A percentile compares a stretch with the other conserved stretches of the same genome.
phyloP scores from a whole-genome alignment of 2,888 invertebrate species.

The Nipponacmea schrenckii region DNA sequence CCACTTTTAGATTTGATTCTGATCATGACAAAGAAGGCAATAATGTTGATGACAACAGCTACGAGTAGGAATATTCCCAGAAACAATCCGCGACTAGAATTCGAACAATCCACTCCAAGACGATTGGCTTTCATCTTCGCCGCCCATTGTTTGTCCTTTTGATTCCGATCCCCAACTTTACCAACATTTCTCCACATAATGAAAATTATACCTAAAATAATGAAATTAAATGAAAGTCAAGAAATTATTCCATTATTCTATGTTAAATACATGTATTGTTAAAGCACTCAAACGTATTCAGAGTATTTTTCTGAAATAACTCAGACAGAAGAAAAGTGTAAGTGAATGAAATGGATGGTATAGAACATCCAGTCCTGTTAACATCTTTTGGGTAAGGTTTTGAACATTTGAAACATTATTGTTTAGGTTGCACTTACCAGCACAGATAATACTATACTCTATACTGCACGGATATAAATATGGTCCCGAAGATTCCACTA shows the following conservation, averaged over 20 bases:
- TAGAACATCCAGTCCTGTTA: too few species aligned
- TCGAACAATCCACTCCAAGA: slow-evolving; percentile 81
- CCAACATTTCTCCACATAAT: slow-evolving; percentile 92
- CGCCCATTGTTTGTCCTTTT: slow-evolving; percentile 27
- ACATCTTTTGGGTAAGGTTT: too few species aligned
- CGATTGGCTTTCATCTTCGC: slow-evolving; percentile 32
- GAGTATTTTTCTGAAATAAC: too few species aligned
- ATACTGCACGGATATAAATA: slow-evolving; percentile 96
- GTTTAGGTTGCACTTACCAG: slow-evolving; percentile 71
- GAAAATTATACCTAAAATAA: slow-evolving; percentile 79
- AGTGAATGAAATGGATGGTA: too few species aligned
- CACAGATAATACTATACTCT: slow-evolving; percentile 93
- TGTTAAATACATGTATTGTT: too few species aligned
- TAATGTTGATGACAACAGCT: slow-evolving; percentile 76
- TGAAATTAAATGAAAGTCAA: not conserved
- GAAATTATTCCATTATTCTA: too few species aligned
- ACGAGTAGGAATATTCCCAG: slow-evolving; percentile 76
- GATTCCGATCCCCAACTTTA: slow-evolving; percentile 16
- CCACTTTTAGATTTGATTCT: slow-evolving; percentile 78
- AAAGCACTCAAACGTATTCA: too few species aligned
- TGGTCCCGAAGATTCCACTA: slow-evolving; percentile 75
- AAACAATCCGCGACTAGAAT: slow-evolving; percentile 89
- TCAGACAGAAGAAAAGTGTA: too few species aligned
- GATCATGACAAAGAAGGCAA: slow-evolving; percentile 94
- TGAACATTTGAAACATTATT: too few species aligned